Evolutionary conservation across 1,140 invertebrate genomes (phyloP), one percentile per base, ranked within the genome.

Genomic region (Cydia amplana): DNA sequence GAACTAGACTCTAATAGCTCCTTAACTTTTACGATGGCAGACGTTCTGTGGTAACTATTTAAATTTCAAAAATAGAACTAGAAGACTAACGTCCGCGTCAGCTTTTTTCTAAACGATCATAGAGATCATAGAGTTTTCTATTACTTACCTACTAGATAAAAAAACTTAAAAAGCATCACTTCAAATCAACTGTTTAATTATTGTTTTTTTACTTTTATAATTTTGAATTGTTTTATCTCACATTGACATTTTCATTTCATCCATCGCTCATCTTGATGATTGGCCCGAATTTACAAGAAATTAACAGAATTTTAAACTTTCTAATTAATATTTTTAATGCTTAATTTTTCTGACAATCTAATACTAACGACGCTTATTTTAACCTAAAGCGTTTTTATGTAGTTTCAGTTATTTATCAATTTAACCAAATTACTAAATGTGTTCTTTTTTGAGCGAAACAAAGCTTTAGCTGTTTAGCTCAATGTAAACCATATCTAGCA

Each of bases 141-240:
- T 43, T 70, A 43, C 65, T 67, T 70, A 67, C 64, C n/a, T 28
- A 18, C n/a, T 70, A 25, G 28, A 81, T 28, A 82, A 81, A 83
- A 82, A 83, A n/a, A n/a, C n/a, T 83, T 87, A 85, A 76, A 84
- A 88, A 91, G 82, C 86, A 87, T 91, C 87, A 87, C 85, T 87
- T 83, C 82, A 85, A 87, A 82, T 85, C 75, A 85, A 85, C 72
- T 75, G 23, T 55, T 23, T 81, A 73, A 65, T 76, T 77, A 77
- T 77, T 28, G 28, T 63, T 73, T 73, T 79, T 79, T 77, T 40
- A 72, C 7, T 78, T 78, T 78, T 64, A 12, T 43, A 74, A 79
- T 79, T 80, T 79, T 75, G 32, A 25, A 73, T 78, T 77, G 23
- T 74, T 79, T 80, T 73, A 77, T 79, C 75, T 70, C 78, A 70